Evolutionary conservation across 2,797 vertebrate genomes (phyloP), one percentile per base, ranked within the genome.

Genomic region (Crocidura indochinensis): DNA sequence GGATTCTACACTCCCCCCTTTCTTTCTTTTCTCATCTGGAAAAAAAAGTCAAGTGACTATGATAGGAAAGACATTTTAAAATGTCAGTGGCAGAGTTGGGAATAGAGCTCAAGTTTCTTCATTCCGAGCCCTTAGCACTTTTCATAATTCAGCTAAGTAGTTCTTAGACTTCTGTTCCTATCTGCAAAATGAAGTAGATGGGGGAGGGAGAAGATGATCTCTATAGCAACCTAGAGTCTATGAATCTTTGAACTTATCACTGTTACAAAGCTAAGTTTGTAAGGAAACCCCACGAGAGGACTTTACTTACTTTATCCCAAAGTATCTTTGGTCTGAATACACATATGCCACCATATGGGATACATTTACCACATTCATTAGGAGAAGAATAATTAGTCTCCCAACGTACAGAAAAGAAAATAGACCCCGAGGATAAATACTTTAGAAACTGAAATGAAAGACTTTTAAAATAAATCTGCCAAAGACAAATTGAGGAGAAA

Each of bases 341-440:
- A 94, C 97, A 98, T 97, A 97, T 96, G 96, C 95, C 93, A 97
- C 97, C 98, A 98, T 98, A 98, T 98, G 98, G 97, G 97, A 98
- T 97, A 95, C 96, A 98, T 97, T 98, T 97, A 97, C 97, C 96
- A 94, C 96, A 97, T 98, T 98, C 98, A 98, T 98, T 98, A 98
- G 97, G 87, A 97, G 96, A 97, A 98, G 97, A 98, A 98, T 97
- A 97, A 98, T 98, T 98, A 98, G 97, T 96, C 96, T 97, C 97
- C 97, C 95, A 95, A 97, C 90, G 51, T 97, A 97, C 95, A 92
- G 96, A 84, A 93, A 97, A 97, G 94, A 93, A 96, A 97, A 97
- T 96, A 98, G 96, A 94, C 97, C 97, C 97, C 97, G 96, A 98
- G 97, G 97, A 98, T 97, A 98, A 98, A 97, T 98, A 96, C 97